A percentile compares a stretch with the other conserved stretches of the same genome.
phyloP scores from a whole-genome alignment of 2,888 invertebrate genomes.

The Ophion slaviceki region DNA sequence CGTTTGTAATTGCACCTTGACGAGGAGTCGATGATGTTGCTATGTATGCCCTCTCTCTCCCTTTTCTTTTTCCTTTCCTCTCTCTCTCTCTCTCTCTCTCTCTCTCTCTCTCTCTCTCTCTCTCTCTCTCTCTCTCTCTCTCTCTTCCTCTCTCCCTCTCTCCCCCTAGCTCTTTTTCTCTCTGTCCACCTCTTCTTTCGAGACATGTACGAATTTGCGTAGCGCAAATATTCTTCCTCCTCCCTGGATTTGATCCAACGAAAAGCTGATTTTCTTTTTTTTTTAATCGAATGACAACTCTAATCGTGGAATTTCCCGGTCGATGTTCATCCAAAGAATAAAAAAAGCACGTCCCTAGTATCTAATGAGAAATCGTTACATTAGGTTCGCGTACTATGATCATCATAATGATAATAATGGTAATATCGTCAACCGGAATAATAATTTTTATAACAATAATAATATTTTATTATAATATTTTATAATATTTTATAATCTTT shows the following conservation, averaged over 20 bases:
- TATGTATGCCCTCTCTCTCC: not conserved
- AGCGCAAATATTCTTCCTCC: slow-evolving; percentile 47
- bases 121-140: not conserved
- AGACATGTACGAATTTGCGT: slow-evolving; percentile 37
- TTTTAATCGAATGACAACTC: not conserved
- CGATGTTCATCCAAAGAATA: not conserved
- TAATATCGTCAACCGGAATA: too few relatives aligned
- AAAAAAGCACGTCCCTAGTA: too few relatives aligned
- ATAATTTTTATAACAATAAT: too few relatives aligned
- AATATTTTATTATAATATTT: too few relatives aligned
- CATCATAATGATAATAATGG: too few relatives aligned
- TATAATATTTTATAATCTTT: too few relatives aligned
- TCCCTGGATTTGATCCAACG: slow-evolving; percentile 57
- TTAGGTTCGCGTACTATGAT: too few relatives aligned
- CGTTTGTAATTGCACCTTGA: slow-evolving; percentile 76
- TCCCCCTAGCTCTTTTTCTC: not conserved
- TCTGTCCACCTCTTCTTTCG: not conserved
- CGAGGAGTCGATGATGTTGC: slow-evolving; percentile 58
- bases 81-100: not conserved
- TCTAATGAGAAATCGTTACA: too few relatives aligned
- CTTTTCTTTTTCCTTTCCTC: not conserved
- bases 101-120: not conserved
- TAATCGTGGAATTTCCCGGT: slow-evolving; percentile 23
- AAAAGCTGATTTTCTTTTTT: slow-evolving; percentile 36
- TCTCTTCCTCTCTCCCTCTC: not conserved